Evolutionary conservation across 1,140 invertebrate species (phyloP).

Genomic region (Dendroctonus ponderosae): DNA sequence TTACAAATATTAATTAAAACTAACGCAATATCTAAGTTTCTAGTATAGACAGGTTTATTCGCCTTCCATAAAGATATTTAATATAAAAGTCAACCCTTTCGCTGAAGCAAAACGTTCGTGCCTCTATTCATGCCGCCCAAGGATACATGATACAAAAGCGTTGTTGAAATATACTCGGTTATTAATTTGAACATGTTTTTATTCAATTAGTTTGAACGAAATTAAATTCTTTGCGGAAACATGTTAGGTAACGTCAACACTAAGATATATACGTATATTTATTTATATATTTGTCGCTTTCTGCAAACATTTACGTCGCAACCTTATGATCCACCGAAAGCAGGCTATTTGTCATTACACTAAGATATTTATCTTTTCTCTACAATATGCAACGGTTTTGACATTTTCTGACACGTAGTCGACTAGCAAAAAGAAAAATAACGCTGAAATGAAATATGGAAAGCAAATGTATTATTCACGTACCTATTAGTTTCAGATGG

Average conservation of each 20-base stretch:
- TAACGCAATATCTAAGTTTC: background rate
- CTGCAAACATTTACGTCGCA: constrained; percentile 9
- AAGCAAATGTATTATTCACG: background rate
- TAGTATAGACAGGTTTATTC: background rate
- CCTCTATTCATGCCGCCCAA: background rate
- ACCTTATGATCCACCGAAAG: background rate
- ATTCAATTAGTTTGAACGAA: constrained; percentile 9
- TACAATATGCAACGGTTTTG: constrained; percentile 1
- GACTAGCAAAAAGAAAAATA: constrained; percentile 15
- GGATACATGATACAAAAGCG: background rate
- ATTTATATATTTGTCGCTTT: background rate
- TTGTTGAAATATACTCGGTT: background rate
- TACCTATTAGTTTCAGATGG: background rate
- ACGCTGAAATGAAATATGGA: background rate
- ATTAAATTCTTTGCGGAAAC: constrained; percentile 10
- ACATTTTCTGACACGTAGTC: background rate
- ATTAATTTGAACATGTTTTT: constrained; percentile 12
- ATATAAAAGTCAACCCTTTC: background rate
- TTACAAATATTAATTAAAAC: background rate
- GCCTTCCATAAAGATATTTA: background rate
- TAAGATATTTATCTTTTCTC: constrained; percentile 8
- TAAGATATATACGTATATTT: background rate
- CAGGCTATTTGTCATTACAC: constrained; percentile 9
- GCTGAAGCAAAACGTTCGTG: background rate
- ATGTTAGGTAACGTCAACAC: background rate